phyloP scores from a whole-genome alignment of 2,888 invertebrate species.

The Homarus gammarus region DNA sequence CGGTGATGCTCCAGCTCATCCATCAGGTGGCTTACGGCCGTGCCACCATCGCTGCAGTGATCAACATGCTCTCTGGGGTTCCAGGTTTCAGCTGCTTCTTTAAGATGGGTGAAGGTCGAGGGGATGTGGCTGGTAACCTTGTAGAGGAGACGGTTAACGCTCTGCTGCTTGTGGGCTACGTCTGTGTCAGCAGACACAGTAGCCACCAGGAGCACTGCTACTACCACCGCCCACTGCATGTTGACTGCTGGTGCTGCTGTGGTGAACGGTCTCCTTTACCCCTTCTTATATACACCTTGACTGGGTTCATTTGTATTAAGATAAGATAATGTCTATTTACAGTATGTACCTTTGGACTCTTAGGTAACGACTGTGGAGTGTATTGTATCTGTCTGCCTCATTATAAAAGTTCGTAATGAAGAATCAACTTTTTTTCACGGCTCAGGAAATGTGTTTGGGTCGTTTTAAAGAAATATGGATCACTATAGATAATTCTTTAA shows the following conservation, averaged over 20 bases:
- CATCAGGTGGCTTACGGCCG: slow-evolving; percentile 83
- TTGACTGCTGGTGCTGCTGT: background rate
- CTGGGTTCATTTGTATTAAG: slow-evolving; percentile 2
- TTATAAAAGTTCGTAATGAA: too few relatives aligned
- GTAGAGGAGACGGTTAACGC: slow-evolving; percentile 56
- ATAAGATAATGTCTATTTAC: too few relatives aligned
- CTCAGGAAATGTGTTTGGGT: too few relatives aligned
- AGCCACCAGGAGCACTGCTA: slow-evolving; percentile 45
- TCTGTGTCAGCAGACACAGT: slow-evolving; percentile 36
- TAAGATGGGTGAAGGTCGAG: slow-evolving; percentile 21
- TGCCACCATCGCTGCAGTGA: slow-evolving; percentile 82
- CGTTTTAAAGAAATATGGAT: too few relatives aligned
- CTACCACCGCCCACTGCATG: slow-evolving; percentile 42
- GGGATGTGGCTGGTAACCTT: slow-evolving; percentile 47
- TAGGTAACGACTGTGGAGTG: too few relatives aligned
- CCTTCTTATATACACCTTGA: slow-evolving; percentile 19
- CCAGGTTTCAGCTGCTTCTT: slow-evolving; percentile 79
- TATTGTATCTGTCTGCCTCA: too few relatives aligned
- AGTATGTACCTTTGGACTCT: too few relatives aligned
- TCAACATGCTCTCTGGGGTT: slow-evolving; percentile 83
- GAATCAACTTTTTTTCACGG: too few relatives aligned
- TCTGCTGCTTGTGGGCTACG: slow-evolving; percentile 61
- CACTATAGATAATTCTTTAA: too few relatives aligned
- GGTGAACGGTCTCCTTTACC: background rate
- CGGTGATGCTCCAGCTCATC: slow-evolving; percentile 82